Base-by-base conservation (phyloP, 2,888 invertebrate species). In the Melieria picta region DNA sequence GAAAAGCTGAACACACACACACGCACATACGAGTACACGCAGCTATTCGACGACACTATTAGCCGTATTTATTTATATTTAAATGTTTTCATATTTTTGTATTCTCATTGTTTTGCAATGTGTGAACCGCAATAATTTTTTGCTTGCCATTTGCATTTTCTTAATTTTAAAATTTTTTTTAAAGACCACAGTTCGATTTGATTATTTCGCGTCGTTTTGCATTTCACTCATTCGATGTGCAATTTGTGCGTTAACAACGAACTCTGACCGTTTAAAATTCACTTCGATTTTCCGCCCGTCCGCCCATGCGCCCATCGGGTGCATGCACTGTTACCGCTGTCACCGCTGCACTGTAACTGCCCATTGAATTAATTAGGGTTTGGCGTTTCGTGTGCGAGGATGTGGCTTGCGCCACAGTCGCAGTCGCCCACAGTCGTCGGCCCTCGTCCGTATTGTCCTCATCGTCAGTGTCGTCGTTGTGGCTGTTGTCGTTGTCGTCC, bases 281-380 rank as follows among this genome's bases (percentile, higher is more conserved):
- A 30, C 30, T 30, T 30, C 30, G 30, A 30, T 30, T 30, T 30
- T 30, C 3, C 30, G 30, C 30, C 30, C 30, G 30, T 30, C 30
- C 30, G 30, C 30, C 30, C 30, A 30, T 30, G 1, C 30, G 30
- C 30, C 30, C 30, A 58, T 64, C 64, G 11, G 16, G 48, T 47
- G n/a, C 46, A 11, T 47, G 16, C 30, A 16, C 42, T 30, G 63
- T 48, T 48, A 11, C 7, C 30, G n/a, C 50, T 50, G 63, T 48
- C 47, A 30, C 57, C 47, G 46, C n/a, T 56, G 60, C 60, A 71
- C 45, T 47, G 67, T 72, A 64, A 60, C 69, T 67, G 70, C 69
- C 70, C 70, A 58, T 65, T 66, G 58, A 65, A 67, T 65, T 73
- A 70, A 73, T 73, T 69, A 70, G 73, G 73, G 70, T 67, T 57